A percentile compares a stretch with the other conserved stretches of the same genome.
These are phyloP conservation scores for Bucco capensis DNA, from an alignment of 2,113 vertebrate species.

Conservation along the genomic window DNA sequence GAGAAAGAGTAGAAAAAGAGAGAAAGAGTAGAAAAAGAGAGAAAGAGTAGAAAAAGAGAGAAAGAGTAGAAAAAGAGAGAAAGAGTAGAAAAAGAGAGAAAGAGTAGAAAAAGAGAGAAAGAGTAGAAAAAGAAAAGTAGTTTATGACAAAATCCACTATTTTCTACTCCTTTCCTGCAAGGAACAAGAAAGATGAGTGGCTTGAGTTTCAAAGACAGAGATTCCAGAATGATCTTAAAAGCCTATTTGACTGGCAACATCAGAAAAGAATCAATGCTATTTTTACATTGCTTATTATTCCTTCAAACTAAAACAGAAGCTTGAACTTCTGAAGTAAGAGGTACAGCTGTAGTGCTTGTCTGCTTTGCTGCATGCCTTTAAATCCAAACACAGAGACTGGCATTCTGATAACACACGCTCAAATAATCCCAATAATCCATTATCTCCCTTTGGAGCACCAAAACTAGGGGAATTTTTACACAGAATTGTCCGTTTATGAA, in stretches of 20 bases:
- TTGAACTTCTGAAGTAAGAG: neutral
- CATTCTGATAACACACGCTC: neutral
- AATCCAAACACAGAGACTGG: neutral
- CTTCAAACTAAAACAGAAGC: neutral
- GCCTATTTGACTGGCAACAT: neutral
- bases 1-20: no score
- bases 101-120: no score
- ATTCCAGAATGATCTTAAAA: neutral
- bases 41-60: no score
- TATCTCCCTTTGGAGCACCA: neutral
- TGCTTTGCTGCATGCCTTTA: neutral
- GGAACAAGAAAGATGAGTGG: neutral
- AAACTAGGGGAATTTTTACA: neutral
- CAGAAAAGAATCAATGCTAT: neutral
- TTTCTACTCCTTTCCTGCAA: neutral
- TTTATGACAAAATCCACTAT: neutral
- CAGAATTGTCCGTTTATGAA: neutral
- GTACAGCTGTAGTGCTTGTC: neutral
- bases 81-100: no score
- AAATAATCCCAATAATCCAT: neutral
- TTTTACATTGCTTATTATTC: neutral
- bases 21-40: no score
- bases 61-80: no score
- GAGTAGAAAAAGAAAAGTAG: no score
- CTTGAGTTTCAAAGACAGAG: neutral